These are phyloP conservation scores for Rotaria macrura DNA, from an alignment of 2,888 invertebrate genomes.

Conservation along the genomic window DNA sequence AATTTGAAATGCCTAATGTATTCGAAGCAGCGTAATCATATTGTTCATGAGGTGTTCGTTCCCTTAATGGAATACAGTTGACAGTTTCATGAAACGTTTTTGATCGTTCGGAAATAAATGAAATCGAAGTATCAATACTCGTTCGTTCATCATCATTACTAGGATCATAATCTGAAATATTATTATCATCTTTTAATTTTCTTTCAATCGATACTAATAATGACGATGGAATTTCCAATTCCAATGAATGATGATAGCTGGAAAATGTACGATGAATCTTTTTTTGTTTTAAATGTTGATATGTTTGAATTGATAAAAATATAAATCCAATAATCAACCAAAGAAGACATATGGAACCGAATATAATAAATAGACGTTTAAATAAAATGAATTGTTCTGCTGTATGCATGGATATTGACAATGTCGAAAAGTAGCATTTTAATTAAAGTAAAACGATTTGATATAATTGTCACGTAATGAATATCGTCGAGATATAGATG, in stretches of 20 bases:
- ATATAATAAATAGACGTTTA: background rate
- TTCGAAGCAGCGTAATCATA: too few relatives aligned
- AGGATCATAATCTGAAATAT: background rate
- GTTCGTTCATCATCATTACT: background rate
- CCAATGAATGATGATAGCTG: background rate
- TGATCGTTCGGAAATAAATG: background rate
- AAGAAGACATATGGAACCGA: background rate
- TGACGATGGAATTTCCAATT: background rate
- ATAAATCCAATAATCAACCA: constrained; percentile 12
- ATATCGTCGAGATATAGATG: background rate
- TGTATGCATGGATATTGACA: background rate
- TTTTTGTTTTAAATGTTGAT: background rate
- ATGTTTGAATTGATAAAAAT: background rate
- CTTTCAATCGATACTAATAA: too few relatives aligned
- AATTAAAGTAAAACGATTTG: too few relatives aligned
- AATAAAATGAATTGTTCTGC: background rate
- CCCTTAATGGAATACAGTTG: background rate
- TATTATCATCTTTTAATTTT: background rate
- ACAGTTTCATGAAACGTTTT: too few relatives aligned
- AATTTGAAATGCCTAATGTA: background rate
- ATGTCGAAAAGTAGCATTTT: background rate
- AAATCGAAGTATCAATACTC: background rate
- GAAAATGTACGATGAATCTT: background rate
- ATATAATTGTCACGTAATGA: background rate
- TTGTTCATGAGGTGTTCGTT: background rate